phyloP scores from a whole-genome alignment of 2,888 invertebrate species.

The Galerucella pusilla region DNA sequence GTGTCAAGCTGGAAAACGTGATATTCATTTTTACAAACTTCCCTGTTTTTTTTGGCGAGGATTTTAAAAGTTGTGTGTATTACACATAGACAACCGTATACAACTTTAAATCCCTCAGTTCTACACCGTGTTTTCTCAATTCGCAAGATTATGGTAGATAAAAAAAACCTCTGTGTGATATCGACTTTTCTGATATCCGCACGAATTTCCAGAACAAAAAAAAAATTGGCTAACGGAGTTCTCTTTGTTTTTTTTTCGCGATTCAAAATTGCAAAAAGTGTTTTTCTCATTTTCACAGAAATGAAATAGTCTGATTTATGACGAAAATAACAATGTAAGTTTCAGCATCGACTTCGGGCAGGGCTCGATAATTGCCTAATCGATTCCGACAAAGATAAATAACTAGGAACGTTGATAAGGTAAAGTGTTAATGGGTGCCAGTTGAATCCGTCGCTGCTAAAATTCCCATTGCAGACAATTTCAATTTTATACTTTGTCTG shows the following conservation, averaged over 20 bases:
- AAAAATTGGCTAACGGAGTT: conserved; percentile 28
- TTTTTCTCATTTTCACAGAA: conserved; percentile 23
- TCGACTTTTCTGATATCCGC: conserved; percentile 29
- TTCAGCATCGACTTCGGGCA: conserved; percentile 15
- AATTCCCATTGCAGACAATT: not conserved
- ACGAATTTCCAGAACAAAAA: conserved; percentile 19
- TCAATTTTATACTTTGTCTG: too few relatives aligned
- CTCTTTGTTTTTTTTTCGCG: conserved; percentile 30
- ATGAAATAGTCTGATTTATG: conserved; percentile 30
- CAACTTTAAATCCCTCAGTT: conserved; percentile 3
- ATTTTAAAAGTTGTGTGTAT: not conserved
- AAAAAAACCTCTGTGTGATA: conserved; percentile 28
- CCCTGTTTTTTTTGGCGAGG: too few relatives aligned
- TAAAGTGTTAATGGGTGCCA: conserved; percentile 11
- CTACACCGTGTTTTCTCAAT: conserved; percentile 19
- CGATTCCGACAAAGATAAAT: conserved; percentile 33
- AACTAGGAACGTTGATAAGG: conserved; percentile 13
- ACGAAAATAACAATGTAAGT: conserved; percentile 16
- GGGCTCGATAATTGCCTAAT: conserved; percentile 20
- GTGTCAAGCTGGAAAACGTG: too few relatives aligned
- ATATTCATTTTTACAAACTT: too few relatives aligned
- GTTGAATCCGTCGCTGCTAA: not conserved
- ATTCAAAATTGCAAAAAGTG: conserved; percentile 32
- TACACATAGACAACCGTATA: not conserved
- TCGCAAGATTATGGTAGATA: conserved; percentile 12